Percentiles rank a stretch among this genome's conserved stretches.
phyloP scores from a whole-genome alignment of 92 coral and sea anemone genomes.

The Umimayanthus chanpuru region DNA sequence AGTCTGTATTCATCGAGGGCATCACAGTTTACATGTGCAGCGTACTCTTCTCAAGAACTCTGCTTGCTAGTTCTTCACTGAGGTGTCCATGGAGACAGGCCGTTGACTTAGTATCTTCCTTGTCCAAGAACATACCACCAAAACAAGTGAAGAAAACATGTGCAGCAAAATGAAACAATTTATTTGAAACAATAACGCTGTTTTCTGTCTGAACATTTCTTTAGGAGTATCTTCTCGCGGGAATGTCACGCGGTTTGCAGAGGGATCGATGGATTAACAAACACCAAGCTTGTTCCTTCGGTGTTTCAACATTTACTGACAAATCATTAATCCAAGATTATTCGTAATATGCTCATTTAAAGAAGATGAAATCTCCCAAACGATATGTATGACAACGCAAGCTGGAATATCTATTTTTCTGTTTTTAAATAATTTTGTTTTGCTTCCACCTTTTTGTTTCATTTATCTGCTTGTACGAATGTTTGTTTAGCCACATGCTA shows the following conservation, averaged over 20 bases:
- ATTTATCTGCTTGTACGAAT: background rate
- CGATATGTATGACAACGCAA: background rate
- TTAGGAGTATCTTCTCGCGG: background rate
- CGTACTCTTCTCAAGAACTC: too few relatives aligned
- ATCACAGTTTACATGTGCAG: too few relatives aligned
- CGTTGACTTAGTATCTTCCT: too few relatives aligned
- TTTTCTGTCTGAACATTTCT: background rate
- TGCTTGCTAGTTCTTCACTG: too few relatives aligned
- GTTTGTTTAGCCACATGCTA: constrained; percentile 33
- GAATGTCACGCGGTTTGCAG: background rate
- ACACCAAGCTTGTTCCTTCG: background rate
- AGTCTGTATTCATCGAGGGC: too few relatives aligned
- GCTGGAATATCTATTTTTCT: background rate
- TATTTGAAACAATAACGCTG: background rate
- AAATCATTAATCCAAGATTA: constrained; percentile 38
- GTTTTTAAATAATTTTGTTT: background rate
- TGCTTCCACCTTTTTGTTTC: background rate
- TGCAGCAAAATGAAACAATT: background rate
- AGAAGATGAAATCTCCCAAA: background rate
- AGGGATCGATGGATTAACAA: constrained; percentile 4
- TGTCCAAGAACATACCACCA: background rate
- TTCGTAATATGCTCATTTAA: constrained; percentile 5
- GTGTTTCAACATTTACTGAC: constrained; percentile 36
- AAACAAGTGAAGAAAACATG: background rate
- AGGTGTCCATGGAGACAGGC: too few relatives aligned